These are phyloP conservation scores for Microchrysa polita DNA, from an alignment of 2,888 invertebrate genomes.

Conservation along the genomic window DNA sequence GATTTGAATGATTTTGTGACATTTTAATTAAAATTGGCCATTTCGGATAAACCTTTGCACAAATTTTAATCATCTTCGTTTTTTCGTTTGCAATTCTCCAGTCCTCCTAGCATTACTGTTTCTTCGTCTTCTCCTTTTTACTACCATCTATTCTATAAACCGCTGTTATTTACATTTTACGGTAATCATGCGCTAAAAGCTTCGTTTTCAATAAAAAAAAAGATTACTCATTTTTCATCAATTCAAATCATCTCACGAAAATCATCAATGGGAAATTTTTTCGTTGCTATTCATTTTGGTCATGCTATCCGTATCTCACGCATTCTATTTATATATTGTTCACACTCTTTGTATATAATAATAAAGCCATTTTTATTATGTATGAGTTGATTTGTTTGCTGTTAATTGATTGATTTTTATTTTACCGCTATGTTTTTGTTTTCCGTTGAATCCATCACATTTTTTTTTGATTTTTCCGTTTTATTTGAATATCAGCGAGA, in stretches of 20 bases:
- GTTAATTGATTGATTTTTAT: background rate
- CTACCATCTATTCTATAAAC: no score
- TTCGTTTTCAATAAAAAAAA: slow-evolving; percentile 8
- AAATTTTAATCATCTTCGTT: no score
- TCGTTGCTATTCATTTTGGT: slow-evolving; percentile 48
- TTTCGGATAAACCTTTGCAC: no score
- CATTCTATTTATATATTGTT: background rate
- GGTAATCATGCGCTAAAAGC: slow-evolving; percentile 6
- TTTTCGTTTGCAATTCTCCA: no score
- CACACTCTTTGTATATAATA: slow-evolving; percentile 4
- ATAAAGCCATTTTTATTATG: no score
- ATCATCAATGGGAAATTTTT: slow-evolving; percentile 60
- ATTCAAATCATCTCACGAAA: slow-evolving; percentile 58
- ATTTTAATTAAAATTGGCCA: no score
- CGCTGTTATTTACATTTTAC: no score
- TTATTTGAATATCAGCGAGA: slow-evolving; percentile 56
- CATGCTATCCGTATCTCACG: slow-evolving; percentile 44
- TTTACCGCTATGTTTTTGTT: slow-evolving; percentile 29
- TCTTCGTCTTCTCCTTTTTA: no score
- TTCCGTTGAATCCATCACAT: slow-evolving; percentile 53
- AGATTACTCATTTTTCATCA: background rate
- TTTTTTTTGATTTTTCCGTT: slow-evolving; percentile 55
- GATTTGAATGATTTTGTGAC: no score
- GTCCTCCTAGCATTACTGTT: no score
- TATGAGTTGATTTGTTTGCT: slow-evolving; percentile 17